A percentile compares a stretch with the other conserved stretches of the same genome.
phyloP scores from a whole-genome alignment of 2,888 invertebrate species.

The Gastracanthus pulcherrimus region DNA sequence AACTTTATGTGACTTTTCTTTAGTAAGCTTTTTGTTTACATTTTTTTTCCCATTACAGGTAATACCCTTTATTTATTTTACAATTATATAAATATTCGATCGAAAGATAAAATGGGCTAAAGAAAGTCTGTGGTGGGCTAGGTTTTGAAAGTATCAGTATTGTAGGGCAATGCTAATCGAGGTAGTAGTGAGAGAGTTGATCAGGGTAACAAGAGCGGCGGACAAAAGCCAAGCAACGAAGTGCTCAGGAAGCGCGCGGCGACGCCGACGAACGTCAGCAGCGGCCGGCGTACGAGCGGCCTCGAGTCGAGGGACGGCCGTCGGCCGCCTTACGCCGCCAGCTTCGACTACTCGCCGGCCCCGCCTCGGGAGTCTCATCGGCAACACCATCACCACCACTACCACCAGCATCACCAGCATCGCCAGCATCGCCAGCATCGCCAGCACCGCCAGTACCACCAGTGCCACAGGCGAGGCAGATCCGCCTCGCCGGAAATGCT shows the following conservation, averaged over 20 bases:
- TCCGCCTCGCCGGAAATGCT: constrained; percentile 62
- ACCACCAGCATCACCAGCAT: constrained; percentile 57
- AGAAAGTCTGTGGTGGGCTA: too few relatives aligned
- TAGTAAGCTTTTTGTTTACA: too few relatives aligned
- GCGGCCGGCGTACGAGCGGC: constrained; percentile 65
- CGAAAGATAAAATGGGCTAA: too few relatives aligned
- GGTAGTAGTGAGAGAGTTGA: background rate
- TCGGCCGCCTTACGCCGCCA: constrained; percentile 55
- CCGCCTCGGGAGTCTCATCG: constrained; percentile 44
- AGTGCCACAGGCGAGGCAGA: constrained; percentile 57
- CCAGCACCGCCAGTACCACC: constrained; percentile 54
- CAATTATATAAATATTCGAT: too few relatives aligned
- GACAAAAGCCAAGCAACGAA: constrained; percentile 16
- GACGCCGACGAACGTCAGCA: constrained; percentile 72
- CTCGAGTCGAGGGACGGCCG: constrained; percentile 69
- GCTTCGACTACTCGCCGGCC: constrained; percentile 46
- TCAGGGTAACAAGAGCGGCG: background rate
- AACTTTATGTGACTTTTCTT: too few relatives aligned
- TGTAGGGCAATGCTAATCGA: background rate
- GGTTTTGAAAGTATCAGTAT: too few relatives aligned
- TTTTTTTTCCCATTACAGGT: too few relatives aligned
- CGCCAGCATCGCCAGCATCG: constrained; percentile 50
- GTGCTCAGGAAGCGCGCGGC: constrained; percentile 71
- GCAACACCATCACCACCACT: constrained; percentile 37
- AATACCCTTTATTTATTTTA: too few relatives aligned